Percentiles rank a stretch among this genome's conserved stretches.
These are phyloP conservation scores for Dryobota labecula DNA, from an alignment of 2,888 invertebrate species.

Conservation along the genomic window DNA sequence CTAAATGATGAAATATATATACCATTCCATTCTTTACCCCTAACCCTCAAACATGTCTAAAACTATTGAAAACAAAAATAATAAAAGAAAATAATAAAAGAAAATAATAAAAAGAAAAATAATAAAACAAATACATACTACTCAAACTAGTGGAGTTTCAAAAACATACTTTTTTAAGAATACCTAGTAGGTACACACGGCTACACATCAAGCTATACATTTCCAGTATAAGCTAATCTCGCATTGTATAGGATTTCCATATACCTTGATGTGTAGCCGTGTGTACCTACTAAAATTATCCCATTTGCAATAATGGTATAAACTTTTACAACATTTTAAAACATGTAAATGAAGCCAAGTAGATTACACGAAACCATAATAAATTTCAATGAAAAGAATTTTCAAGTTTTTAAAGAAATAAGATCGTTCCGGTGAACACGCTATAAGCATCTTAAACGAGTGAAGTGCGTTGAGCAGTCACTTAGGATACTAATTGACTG, in stretches of 20 bases:
- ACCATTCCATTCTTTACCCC: background rate
- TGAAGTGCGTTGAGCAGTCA: background rate
- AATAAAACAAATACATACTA: too few species aligned
- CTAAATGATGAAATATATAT: background rate
- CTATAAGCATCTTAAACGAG: background rate
- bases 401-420: background rate
- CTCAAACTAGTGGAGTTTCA: background rate
- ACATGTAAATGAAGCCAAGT: background rate
- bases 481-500: conserved; percentile 8
- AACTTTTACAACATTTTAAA: background rate
- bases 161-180: background rate
- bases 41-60: background rate
- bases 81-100: too few species aligned
- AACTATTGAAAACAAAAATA: too few species aligned
- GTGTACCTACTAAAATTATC: background rate
- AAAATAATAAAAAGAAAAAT: too few species aligned
- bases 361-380: background rate
- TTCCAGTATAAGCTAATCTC: too few species aligned
- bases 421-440: background rate
- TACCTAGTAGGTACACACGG: too few species aligned
- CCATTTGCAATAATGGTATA: background rate
- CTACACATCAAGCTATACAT: too few species aligned
- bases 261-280: too few species aligned
- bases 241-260: too few species aligned
- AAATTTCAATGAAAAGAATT: background rate